Conservation (phyloP, 2,888 invertebrate genomes). For the Galerucella calmariensis region DNA sequence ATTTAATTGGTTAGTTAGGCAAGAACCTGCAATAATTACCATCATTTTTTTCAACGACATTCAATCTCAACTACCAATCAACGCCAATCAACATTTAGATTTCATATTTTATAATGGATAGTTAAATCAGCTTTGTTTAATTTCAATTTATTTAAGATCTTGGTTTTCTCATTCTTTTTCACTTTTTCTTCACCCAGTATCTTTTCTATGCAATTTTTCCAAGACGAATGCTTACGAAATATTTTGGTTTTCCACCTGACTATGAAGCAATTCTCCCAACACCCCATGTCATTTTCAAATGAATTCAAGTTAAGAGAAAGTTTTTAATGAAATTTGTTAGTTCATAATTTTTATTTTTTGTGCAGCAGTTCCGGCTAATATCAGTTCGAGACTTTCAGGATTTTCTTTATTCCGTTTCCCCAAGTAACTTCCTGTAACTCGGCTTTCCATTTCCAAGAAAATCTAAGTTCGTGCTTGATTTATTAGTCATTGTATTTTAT, state of each 20-base stretch:
- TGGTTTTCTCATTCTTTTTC: too few relatives aligned
- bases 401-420: slow-evolving; percentile 21
- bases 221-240: not conserved
- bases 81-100: too few relatives aligned
- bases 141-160: too few relatives aligned
- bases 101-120: too few relatives aligned
- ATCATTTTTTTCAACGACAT: too few relatives aligned
- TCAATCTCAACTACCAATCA: too few relatives aligned
- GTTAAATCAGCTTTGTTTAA: too few relatives aligned
- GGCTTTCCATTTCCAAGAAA: slow-evolving; percentile 18
- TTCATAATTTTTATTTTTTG: slow-evolving; percentile 23
- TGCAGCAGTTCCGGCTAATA: slow-evolving; percentile 11
- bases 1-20: too few relatives aligned
- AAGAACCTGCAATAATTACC: too few relatives aligned
- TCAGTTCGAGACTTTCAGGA: slow-evolving; percentile 16
- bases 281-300: slow-evolving; percentile 18
- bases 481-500: slow-evolving; percentile 34
- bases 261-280: not conserved
- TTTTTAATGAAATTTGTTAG: slow-evolving; percentile 28
- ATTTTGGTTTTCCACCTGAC: not conserved
- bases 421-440: slow-evolving; percentile 21
- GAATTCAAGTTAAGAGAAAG: slow-evolving; percentile 12
- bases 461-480: slow-evolving; percentile 31
- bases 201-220: too few relatives aligned
- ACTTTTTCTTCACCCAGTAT: too few relatives aligned